These are phyloP conservation scores for Idaea straminata DNA, from an alignment of 2,888 invertebrate genomes.

Conservation along the genomic window DNA sequence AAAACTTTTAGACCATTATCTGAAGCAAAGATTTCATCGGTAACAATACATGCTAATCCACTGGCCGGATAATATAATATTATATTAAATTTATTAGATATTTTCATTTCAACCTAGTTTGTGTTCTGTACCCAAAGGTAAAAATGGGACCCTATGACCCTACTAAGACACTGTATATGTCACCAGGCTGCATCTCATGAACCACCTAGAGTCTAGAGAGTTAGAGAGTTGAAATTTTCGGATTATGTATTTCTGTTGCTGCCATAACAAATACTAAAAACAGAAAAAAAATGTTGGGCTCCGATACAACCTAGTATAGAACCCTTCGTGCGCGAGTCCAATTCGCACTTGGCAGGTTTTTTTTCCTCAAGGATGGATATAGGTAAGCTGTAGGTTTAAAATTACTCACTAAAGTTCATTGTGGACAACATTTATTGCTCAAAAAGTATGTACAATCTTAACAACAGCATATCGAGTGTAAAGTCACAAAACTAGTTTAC, in stretches of 20 bases:
- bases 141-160: too few relatives aligned
- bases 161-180: too few relatives aligned
- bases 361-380: neutral
- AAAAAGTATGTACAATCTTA: conserved; percentile 26
- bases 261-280: neutral
- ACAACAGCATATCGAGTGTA: conserved; percentile 13
- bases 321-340: too few relatives aligned
- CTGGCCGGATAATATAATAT: conserved; percentile 83
- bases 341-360: too few relatives aligned
- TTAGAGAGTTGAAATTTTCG: too few relatives aligned
- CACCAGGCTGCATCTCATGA: too few relatives aligned
- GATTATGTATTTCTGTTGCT: neutral
- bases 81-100: neutral
- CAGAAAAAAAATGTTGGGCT: neutral
- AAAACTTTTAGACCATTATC: conserved; percentile 94
- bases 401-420: conserved; percentile 10
- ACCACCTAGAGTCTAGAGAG: too few relatives aligned
- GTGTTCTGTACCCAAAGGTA: too few relatives aligned
- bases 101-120: neutral
- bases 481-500: conserved; percentile 6
- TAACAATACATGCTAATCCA: conserved; percentile 99
- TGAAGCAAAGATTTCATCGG: conserved; percentile 91
- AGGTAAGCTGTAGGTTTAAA: neutral
- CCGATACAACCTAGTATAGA: neutral
- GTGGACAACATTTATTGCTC: conserved; percentile 33